Percentiles rank a stretch among this genome's conserved stretches.
phyloP scores from a whole-genome alignment of 2,888 invertebrate species.

The Ypsolopha scabrella region DNA sequence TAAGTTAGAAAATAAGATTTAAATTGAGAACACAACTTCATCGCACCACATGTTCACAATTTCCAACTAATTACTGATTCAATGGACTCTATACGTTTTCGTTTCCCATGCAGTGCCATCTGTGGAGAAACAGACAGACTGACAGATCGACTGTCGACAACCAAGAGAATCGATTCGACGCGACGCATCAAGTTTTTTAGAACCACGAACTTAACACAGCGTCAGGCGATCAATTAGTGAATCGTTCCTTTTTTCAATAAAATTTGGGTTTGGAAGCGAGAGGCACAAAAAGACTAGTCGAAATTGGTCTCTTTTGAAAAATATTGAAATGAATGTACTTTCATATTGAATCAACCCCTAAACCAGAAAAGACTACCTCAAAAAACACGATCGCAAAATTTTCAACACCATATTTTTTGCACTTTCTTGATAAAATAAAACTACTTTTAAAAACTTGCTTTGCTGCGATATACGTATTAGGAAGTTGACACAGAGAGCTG shows the following conservation, averaged over 20 bases:
- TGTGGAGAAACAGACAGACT: slow-evolving; percentile 23
- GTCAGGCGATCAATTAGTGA: slow-evolving; percentile 55
- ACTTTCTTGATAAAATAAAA: no score
- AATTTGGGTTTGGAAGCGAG: slow-evolving; percentile 45
- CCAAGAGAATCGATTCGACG: slow-evolving; percentile 46
- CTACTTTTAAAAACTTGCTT: no score
- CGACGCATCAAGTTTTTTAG: slow-evolving; percentile 49
- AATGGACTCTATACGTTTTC: slow-evolving; percentile 13
- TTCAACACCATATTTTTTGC: not conserved
- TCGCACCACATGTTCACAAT: slow-evolving; percentile 34
- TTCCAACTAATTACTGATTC: slow-evolving; percentile 28
- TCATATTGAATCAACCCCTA: no score
- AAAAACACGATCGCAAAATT: not conserved
- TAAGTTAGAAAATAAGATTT: slow-evolving; percentile 28
- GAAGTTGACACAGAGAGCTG: no score
- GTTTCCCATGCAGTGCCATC: slow-evolving; percentile 42
- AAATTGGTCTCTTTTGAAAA: not conserved
- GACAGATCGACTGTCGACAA: slow-evolving; percentile 43
- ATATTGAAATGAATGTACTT: not conserved
- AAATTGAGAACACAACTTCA: slow-evolving; percentile 18
- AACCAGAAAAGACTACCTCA: no score
- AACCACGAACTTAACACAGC: slow-evolving; percentile 27
- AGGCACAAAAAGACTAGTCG: slow-evolving; percentile 31
- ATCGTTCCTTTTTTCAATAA: slow-evolving; percentile 50
- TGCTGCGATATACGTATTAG: no score